phyloP scores from a whole-genome alignment of 2,797 vertebrate species.

The Coreius guichenoti region DNA sequence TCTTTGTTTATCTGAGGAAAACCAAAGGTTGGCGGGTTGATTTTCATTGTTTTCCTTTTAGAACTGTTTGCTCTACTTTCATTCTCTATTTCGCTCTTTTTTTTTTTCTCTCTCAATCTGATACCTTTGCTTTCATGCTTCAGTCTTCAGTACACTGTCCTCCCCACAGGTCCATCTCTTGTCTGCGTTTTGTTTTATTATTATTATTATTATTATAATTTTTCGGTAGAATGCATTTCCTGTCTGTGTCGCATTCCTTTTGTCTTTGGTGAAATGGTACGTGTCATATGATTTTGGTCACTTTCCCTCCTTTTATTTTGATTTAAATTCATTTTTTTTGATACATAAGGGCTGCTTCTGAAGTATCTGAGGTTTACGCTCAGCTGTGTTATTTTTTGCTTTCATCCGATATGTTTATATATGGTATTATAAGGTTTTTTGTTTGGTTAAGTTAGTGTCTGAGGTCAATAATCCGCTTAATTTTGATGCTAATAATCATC shows the following conservation, averaged over 20 bases:
- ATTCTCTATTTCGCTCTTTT: constrained; percentile 77
- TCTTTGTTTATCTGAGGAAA: constrained; percentile 77
- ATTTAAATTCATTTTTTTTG: neutral
- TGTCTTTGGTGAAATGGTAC: constrained; percentile 81
- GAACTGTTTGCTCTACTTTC: constrained; percentile 71
- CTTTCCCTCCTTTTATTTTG: constrained; percentile 51
- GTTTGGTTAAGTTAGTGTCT: neutral
- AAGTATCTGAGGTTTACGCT: constrained; percentile 6
- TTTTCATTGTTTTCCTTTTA: constrained; percentile 74
- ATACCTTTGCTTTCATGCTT: constrained; percentile 80
- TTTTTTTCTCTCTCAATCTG: constrained; percentile 60
- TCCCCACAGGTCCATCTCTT: constrained; percentile 78
- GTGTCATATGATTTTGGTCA: constrained; percentile 69
- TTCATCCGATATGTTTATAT: neutral
- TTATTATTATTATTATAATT: constrained; percentile 67
- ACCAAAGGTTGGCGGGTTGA: constrained; percentile 72
- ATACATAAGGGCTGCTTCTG: constrained; percentile 34
- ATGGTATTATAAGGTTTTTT: neutral
- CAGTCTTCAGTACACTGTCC: constrained; percentile 76
- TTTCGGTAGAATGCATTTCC: constrained; percentile 88
- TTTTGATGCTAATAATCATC: neutral
- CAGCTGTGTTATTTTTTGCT: constrained; percentile 23
- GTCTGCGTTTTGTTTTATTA: constrained; percentile 66
- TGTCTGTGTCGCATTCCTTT: constrained; percentile 88
- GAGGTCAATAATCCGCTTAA: constrained; percentile 1